Percentiles rank a stretch among this genome's conserved stretches.
Evolutionary conservation across 2,797 vertebrate species (phyloP).

Genomic region (Falco columbarius): DNA sequence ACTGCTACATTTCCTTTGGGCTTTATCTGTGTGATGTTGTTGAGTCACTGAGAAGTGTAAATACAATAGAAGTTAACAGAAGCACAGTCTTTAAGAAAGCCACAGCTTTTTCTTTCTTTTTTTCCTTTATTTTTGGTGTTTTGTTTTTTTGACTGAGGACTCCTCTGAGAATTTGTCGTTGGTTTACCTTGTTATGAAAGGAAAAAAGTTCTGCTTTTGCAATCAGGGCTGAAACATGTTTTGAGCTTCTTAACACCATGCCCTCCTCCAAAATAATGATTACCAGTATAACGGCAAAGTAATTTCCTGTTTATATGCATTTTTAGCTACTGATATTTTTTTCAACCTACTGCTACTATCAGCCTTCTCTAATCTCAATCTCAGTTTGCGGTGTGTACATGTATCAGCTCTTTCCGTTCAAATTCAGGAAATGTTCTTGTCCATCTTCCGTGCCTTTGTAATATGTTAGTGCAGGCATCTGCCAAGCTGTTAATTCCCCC

Average conservation of each 20-base stretch:
- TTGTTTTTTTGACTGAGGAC: not conserved
- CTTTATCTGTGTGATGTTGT: slow-evolving; percentile 64
- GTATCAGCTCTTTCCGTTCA: not conserved
- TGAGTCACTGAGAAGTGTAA: slow-evolving; percentile 54
- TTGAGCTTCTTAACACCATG: not conserved
- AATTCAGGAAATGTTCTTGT: not conserved
- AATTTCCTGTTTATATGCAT: not conserved
- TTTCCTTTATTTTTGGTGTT: too few species aligned
- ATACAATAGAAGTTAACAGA: slow-evolving; percentile 53
- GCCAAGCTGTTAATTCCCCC: not conserved
- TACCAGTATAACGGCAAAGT: not conserved
- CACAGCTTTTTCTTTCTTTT: not conserved
- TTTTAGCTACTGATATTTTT: not conserved
- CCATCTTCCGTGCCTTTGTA: not conserved
- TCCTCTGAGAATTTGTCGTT: slow-evolving; percentile 38
- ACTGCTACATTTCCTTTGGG: slow-evolving; percentile 70
- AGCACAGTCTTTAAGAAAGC: slow-evolving; percentile 15
- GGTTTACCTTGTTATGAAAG: not conserved
- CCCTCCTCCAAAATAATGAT: not conserved
- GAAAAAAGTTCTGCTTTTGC: not conserved
- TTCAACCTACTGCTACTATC: not conserved
- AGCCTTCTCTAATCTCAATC: not conserved
- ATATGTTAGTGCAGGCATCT: slow-evolving; percentile 29
- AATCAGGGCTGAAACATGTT: not conserved
- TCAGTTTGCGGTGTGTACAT: not conserved